Evolutionary conservation across 2,888 invertebrate genomes (phyloP).

Genomic region (Anoplius nigerrimus): DNA sequence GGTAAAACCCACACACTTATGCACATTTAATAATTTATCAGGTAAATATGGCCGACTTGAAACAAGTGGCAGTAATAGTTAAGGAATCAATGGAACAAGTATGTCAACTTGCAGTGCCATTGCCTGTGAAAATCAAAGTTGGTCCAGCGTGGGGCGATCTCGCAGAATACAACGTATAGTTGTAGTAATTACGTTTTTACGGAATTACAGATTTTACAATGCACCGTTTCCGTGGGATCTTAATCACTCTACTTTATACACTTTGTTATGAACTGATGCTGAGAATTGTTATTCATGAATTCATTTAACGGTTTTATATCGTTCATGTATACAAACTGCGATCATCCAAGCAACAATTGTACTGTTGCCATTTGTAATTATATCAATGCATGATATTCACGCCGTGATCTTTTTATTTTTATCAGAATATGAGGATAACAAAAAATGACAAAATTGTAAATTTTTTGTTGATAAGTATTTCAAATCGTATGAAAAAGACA

Average conservation of each 20-base stretch:
- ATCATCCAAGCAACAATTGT: background rate
- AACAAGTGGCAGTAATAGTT: constrained; percentile 80
- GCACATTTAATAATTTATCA: constrained; percentile 55
- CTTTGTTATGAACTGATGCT: no score
- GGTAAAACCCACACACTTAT: no score
- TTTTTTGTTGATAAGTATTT: background rate
- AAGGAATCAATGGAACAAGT: constrained; percentile 89
- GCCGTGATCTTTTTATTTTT: background rate
- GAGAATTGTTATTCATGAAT: no score
- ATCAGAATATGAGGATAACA: background rate
- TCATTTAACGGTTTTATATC: background rate
- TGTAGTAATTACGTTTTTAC: constrained; percentile 12
- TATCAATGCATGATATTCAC: background rate
- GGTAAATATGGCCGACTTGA: constrained; percentile 79
- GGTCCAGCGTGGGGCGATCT: constrained; percentile 89
- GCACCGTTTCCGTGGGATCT: no score
- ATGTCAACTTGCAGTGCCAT: constrained; percentile 83
- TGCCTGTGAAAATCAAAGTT: constrained; percentile 90
- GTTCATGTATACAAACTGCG: background rate
- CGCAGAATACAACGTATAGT: constrained; percentile 63
- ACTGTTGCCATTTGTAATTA: background rate
- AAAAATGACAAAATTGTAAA: no score
- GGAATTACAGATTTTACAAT: no score
- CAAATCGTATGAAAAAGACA: background rate
- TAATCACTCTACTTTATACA: no score